phyloP scores from a whole-genome alignment of 2,113 vertebrate genomes.

The Catharus minimus region DNA sequence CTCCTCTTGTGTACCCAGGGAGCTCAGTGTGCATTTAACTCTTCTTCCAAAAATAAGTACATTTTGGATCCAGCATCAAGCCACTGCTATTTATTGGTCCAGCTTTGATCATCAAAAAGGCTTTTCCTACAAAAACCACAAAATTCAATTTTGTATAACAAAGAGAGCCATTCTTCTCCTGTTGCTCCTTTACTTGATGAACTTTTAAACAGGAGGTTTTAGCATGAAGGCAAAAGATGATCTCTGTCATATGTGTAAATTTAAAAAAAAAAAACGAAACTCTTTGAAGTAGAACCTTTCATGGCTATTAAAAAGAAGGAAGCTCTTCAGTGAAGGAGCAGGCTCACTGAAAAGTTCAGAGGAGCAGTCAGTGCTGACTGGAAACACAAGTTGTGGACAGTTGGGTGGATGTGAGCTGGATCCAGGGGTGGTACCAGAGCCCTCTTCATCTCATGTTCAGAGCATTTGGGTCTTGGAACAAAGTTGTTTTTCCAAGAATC shows the following conservation, averaged over 20 bases:
- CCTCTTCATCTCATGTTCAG: neutral
- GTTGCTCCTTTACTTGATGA: conserved; percentile 12
- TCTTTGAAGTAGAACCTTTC: neutral
- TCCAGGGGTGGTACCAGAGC: neutral
- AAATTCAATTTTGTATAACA: conserved; percentile 31
- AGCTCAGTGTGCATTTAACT: neutral
- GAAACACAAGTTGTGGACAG: neutral
- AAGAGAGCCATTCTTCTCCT: conserved; percentile 15
- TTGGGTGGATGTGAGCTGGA: neutral
- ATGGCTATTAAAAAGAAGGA: neutral
- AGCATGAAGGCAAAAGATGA: neutral
- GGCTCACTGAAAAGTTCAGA: fast-evolving
- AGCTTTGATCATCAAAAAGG: conserved; percentile 50
- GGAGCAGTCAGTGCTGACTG: fast-evolving
- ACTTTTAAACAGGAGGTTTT: conserved; percentile 20
- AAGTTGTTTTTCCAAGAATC: neutral
- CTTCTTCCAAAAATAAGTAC: conserved; percentile 6
- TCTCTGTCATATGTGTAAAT: neutral
- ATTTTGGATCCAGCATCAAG: neutral
- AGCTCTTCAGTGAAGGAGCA: neutral
- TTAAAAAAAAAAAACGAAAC: fast-evolving
- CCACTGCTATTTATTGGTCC: conserved; percentile 39
- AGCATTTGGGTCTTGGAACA: neutral
- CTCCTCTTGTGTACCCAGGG: neutral
- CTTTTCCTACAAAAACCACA: conserved; percentile 26